Percentiles rank a stretch among this genome's conserved stretches.
Evolutionary conservation across 2,888 invertebrate genomes (phyloP).

Genomic region (Apodemia hepburni): DNA sequence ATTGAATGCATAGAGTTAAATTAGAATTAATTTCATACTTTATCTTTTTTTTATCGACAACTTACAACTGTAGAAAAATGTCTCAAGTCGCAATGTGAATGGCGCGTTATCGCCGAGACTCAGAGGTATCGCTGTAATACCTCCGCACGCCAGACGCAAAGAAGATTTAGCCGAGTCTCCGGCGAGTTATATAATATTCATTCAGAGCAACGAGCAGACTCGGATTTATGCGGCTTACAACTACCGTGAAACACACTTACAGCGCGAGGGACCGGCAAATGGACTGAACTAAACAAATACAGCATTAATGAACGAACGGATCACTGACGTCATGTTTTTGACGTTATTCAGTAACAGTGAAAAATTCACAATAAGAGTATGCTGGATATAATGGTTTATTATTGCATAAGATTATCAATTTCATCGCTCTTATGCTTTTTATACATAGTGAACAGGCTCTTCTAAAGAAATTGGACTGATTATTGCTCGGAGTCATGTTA

Average conservation of each 20-base stretch:
- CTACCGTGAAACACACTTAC: conserved; percentile 6
- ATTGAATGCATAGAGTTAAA: background rate
- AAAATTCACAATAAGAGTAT: too few species aligned
- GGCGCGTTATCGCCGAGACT: background rate
- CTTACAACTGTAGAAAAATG: background rate
- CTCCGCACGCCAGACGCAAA: conserved; percentile 21
- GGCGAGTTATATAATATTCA: conserved; percentile 44
- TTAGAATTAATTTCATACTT: background rate
- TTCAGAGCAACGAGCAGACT: conserved; percentile 32
- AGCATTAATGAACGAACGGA: background rate
- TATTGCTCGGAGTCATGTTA: too few species aligned
- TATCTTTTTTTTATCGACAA: background rate
- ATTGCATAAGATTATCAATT: too few species aligned
- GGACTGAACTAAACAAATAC: background rate
- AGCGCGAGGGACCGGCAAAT: background rate
- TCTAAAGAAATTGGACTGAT: too few species aligned
- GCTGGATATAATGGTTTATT: too few species aligned
- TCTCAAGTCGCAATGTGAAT: background rate
- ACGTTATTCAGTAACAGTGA: background rate
- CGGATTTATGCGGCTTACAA: conserved; percentile 7
- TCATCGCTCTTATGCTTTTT: too few species aligned
- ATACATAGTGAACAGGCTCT: too few species aligned
- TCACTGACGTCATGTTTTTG: background rate
- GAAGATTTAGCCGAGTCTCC: conserved; percentile 27
- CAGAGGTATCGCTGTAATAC: conserved; percentile 15